A percentile compares a stretch with the other conserved stretches of the same genome.
Evolutionary conservation across 2,888 invertebrate genomes (phyloP).

Genomic region (Liopterus haemorrhoidalis): DNA sequence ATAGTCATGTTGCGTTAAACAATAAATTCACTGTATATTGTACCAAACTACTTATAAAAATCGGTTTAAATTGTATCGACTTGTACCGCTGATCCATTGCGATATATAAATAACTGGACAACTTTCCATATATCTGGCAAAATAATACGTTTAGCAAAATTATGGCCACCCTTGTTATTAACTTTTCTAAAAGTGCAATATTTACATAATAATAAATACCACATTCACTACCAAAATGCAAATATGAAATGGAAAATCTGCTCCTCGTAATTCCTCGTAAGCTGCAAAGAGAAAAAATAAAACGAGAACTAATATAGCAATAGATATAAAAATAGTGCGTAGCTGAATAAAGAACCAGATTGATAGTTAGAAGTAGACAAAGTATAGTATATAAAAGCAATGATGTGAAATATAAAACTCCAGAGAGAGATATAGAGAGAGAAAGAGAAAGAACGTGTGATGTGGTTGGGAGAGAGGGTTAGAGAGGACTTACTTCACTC

Average conservation of each 20-base stretch:
- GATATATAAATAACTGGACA: too few species aligned
- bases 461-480: conserved; percentile 34
- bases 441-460: conserved; percentile 24
- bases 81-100: too few species aligned
- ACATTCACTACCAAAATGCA: conserved; percentile 18
- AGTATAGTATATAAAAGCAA: conserved; percentile 19
- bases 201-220: too few species aligned
- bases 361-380: neutral
- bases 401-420: conserved; percentile 26
- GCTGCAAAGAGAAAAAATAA: conserved; percentile 14
- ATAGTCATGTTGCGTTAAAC: too few species aligned
- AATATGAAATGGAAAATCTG: conserved; percentile 17
- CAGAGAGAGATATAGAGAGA: conserved; percentile 31
- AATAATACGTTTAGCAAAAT: too few species aligned
- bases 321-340: neutral
- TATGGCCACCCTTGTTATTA: too few species aligned
- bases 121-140: too few species aligned
- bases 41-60: too few species aligned
- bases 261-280: conserved; percentile 15
- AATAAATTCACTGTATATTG: too few species aligned
- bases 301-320: conserved; percentile 5
- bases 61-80: too few species aligned
- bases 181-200: too few species aligned
- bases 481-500: conserved; percentile 83
- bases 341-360: neutral